phyloP scores from a whole-genome alignment of 2,113 vertebrate species.

The Alexandromys fortis region DNA sequence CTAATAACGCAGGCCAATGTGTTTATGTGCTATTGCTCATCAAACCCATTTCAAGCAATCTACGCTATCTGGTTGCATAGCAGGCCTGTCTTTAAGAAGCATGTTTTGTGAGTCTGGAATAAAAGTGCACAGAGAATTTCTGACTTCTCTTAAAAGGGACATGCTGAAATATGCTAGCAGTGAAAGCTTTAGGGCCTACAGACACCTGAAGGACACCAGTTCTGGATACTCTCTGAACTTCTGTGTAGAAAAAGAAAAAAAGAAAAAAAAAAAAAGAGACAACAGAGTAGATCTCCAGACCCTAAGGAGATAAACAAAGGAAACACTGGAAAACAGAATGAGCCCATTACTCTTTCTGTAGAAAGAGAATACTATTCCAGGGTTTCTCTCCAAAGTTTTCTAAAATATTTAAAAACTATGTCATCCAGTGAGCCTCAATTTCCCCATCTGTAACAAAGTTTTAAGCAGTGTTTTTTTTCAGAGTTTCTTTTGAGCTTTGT shows the following conservation, averaged over 20 bases:
- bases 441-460: not conserved
- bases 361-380: too few relatives aligned
- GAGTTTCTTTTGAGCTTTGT: too few relatives aligned
- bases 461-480: not conserved
- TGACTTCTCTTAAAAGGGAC: not conserved
- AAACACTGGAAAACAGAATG: not conserved
- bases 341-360: not conserved
- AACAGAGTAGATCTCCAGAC: not conserved
- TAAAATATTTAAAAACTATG: not conserved
- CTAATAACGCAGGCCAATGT: rapidly evolving
- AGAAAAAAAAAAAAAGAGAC: not conserved
- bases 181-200: too few relatives aligned
- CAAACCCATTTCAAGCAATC: not conserved
- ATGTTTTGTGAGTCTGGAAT: not conserved
- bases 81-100: not conserved
- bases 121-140: rapidly evolving
- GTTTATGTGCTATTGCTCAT: not conserved
- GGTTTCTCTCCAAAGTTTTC: not conserved
- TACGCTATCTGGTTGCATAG: not conserved
- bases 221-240: not conserved
- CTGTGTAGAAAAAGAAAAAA: too few relatives aligned
- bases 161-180: not conserved
- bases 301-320: not conserved
- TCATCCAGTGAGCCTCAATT: not conserved
- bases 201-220: not conserved